A percentile compares a stretch with the other conserved stretches of the same genome.
Evolutionary conservation across 2,888 invertebrate genomes (phyloP).

Genomic region (Pristionchus japonicus): DNA sequence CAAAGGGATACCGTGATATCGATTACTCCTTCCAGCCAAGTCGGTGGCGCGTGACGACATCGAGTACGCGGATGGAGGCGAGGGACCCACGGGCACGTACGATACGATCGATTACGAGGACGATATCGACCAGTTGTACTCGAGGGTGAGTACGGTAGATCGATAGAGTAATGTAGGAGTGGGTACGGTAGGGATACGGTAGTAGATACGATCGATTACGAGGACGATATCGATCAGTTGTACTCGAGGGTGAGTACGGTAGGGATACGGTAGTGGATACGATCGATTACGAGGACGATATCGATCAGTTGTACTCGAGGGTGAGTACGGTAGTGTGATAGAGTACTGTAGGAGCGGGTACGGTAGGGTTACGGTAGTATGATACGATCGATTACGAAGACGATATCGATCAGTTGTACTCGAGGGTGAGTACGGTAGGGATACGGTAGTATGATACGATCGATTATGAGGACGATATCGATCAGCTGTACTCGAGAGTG

Average conservation of each 20-base stretch:
- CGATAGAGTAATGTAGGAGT: no score
- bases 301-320: background rate
- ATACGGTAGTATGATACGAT: background rate
- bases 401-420: background rate
- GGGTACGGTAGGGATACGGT: background rate
- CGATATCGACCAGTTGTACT: slow-evolving; percentile 40
- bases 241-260: slow-evolving; percentile 26
- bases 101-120: slow-evolving; percentile 42
- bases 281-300: slow-evolving; percentile 27
- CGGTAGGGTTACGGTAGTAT: background rate
- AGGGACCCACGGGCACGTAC: slow-evolving; percentile 45
- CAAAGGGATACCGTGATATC: background rate
- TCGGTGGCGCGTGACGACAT: slow-evolving; percentile 11
- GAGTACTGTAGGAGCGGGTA: background rate
- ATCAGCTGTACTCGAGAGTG: slow-evolving; percentile 38
- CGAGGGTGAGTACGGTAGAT: slow-evolving; percentile 34
- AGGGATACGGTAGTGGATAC: background rate
- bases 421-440: background rate
- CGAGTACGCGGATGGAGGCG: slow-evolving; percentile 38
- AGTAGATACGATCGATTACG: slow-evolving; percentile 37
- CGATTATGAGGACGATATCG: slow-evolving; percentile 3
- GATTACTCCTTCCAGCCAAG: background rate
- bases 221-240: slow-evolving; percentile 38
- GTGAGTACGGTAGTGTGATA: background rate
- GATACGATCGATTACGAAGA: slow-evolving; percentile 42